Evolutionary conservation across 2,797 vertebrate species (phyloP).

Genomic region (Ispidina lecontei): DNA sequence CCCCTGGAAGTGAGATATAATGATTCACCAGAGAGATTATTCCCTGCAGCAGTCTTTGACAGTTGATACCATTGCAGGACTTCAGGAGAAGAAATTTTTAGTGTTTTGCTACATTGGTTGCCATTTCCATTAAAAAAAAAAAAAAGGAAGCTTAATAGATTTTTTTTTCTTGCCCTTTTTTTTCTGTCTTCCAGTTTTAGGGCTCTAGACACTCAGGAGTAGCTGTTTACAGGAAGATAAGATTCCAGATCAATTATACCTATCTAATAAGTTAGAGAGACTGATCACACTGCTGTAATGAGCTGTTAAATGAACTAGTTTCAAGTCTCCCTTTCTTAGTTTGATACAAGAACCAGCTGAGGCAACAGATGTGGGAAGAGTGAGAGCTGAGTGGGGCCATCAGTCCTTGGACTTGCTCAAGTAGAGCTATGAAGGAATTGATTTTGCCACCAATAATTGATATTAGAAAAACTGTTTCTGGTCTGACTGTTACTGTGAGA

Average conservation of each 20-base stretch:
- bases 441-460: background rate
- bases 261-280: background rate
- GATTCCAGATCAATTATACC: background rate
- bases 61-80: background rate
- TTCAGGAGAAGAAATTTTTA: background rate
- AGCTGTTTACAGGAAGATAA: background rate
- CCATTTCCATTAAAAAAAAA: background rate
- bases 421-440: background rate
- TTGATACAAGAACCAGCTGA: background rate
- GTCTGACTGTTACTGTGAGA: background rate
- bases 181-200: background rate
- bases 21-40: background rate
- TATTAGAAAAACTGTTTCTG: background rate
- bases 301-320: background rate
- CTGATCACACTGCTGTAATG: background rate
- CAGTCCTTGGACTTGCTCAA: background rate
- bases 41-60: background rate
- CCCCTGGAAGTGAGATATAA: background rate
- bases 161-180: rapidly evolving
- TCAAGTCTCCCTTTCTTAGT: background rate
- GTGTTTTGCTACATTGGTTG: background rate
- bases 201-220: background rate
- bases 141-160: background rate
- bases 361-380: background rate
- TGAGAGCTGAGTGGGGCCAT: background rate